phyloP scores from a whole-genome alignment of 2,888 invertebrate genomes.

The Leptinotarsa peninsularis region DNA sequence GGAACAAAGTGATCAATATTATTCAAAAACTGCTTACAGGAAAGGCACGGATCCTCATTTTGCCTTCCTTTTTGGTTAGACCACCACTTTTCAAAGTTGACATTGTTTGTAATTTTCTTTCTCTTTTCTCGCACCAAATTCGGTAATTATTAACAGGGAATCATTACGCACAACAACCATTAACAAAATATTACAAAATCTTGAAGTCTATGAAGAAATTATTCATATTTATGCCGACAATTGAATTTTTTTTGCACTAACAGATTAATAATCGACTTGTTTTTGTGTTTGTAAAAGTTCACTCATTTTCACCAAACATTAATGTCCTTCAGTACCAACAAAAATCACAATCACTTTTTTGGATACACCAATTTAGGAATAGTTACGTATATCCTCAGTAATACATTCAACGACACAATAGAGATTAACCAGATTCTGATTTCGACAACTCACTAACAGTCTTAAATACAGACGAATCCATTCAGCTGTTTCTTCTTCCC shows the following conservation, averaged over 20 bases:
- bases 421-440: slow-evolving; percentile 34
- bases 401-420: slow-evolving; percentile 27
- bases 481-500: slow-evolving; percentile 45
- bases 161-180: slow-evolving; percentile 43
- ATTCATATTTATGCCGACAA: slow-evolving; percentile 44
- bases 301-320: slow-evolving; percentile 46
- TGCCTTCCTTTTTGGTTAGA: slow-evolving; percentile 90
- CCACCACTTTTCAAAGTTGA: slow-evolving; percentile 79
- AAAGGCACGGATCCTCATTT: slow-evolving; percentile 98
- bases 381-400: slow-evolving; percentile 6
- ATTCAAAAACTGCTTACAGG: slow-evolving; percentile 79
- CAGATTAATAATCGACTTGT: slow-evolving; percentile 46
- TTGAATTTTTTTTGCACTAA: slow-evolving; percentile 34
- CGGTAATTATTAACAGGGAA: slow-evolving; percentile 53
- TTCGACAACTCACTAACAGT: slow-evolving; percentile 37
- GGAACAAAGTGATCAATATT: slow-evolving; percentile 13
- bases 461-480: slow-evolving; percentile 36
- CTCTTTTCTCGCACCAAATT: slow-evolving; percentile 57
- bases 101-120: slow-evolving; percentile 52
- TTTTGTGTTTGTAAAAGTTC: slow-evolving; percentile 50
- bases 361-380: slow-evolving; percentile 22
- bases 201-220: slow-evolving; percentile 38
- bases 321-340: slow-evolving; percentile 40
- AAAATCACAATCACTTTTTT: slow-evolving; percentile 41
- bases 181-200: slow-evolving; percentile 40